Evolutionary conservation across 2,113 vertebrate genomes (phyloP).

Genomic region (Pithys albifrons): DNA sequence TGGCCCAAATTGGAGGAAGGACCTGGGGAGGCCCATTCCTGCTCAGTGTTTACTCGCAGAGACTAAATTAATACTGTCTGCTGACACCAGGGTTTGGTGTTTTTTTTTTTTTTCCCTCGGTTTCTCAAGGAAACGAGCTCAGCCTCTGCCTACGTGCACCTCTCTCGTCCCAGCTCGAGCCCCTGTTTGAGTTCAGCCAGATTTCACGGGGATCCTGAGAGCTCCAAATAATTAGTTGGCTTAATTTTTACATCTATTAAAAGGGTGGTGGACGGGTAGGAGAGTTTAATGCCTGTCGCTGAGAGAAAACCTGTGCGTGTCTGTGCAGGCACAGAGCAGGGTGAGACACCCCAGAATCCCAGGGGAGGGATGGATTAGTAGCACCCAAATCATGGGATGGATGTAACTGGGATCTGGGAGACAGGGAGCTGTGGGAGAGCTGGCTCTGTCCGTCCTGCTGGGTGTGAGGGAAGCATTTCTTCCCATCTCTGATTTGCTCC

Average conservation of each 20-base stretch:
- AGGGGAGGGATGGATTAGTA: fast-evolving
- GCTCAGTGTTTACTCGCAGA: slow-evolving; percentile 15
- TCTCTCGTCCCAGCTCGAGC: background rate
- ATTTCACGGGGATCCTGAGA: background rate
- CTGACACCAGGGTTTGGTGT: slow-evolving; percentile 39
- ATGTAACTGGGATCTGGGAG: fast-evolving
- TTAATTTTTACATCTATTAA: fast-evolving
- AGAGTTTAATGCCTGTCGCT: background rate
- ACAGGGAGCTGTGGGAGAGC: fast-evolving
- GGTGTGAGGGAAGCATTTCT: fast-evolving
- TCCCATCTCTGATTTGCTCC: fast-evolving
- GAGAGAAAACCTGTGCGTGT: background rate
- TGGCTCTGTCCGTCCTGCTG: fast-evolving
- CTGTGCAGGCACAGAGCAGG: fast-evolving
- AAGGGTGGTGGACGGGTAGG: background rate
- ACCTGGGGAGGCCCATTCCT: slow-evolving; percentile 20
- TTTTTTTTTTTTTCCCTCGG: background rate
- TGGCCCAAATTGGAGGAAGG: slow-evolving; percentile 1
- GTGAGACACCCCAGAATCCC: background rate
- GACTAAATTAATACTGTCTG: slow-evolving; percentile 41
- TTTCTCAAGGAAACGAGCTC: slow-evolving; percentile 35
- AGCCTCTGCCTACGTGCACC: background rate
- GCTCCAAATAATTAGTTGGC: background rate
- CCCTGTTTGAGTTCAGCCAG: background rate
- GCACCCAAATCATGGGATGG: background rate